Evolutionary conservation across 2,113 vertebrate species (phyloP), one percentile per base, ranked within the genome.

Genomic region (Cyprinus carpio): DNA sequence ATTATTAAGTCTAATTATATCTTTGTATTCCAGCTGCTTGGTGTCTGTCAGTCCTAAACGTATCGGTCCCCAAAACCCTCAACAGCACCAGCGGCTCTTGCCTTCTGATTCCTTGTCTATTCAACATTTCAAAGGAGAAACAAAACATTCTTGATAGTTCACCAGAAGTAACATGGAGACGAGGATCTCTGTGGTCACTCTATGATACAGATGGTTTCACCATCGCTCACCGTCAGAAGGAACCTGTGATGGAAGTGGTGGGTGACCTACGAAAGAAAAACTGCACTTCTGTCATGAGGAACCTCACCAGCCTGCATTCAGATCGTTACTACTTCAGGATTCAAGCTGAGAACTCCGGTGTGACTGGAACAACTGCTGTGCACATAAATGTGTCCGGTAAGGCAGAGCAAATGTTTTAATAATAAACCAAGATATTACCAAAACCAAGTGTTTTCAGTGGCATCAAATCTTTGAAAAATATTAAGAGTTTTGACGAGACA

Each of bases 251-350:
- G n/a, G 3, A 85, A 75, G 65, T 89, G 23, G 3, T 83, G 3
- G 88, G 88, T 4, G 85, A 89, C 16, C 83, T 89, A 10, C 25
- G 29, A 5, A 27, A 46, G 65, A 80, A 69, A 29, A 85, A 89
- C 79, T 89, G 88, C 75, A 87, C 88, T 15, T 67, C 83, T 77
- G 84, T 89, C 46, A 20, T 89, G 23, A 49, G 85, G 11, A 37
- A 64, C 27, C 29, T 89, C 18, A 51, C 2, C 6, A 62, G 20
- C 23, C 37, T 4, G 76, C 75, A 84, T 49, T 75, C 85, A 7
- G 88, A 75, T n/a, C 49, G n/a, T 9, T 89, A 89, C 74, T 85
- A 29, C 67, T 87, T 89, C 23, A 74, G 34, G 49, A 4, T 89
- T 16, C 74, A 80, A 75, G n/a, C 51, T 10, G 0, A 46, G 4